Base-by-base conservation (phyloP, 1,140 invertebrate genomes). In the Dreissena rostriformis region DNA sequence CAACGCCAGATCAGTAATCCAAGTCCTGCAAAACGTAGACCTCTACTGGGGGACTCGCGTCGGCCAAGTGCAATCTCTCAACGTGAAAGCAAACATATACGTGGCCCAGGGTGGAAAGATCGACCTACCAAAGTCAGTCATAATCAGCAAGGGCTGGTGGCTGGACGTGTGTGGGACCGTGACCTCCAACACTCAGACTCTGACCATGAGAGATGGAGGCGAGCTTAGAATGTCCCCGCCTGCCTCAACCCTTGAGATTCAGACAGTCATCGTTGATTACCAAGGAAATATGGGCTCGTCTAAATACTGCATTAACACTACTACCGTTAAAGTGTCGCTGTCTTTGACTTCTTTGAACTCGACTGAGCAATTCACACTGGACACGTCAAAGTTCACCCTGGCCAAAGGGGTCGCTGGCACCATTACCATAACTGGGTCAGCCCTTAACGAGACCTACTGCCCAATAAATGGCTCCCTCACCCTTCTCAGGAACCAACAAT, bases 111-210 rank as follows among this genome's bases (percentile, higher is more conserved):
- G 73, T 26, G 90, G 86, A 0, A 29, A 86, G 39, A 61, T 91
- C 28, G 88, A 90, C 22, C 82, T 90, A 1, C 90, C 90, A 19
- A 74, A 83, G 39, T 78, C 55, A 52, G 84, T 87, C 6, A 75
- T 88, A 0, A 65, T 91, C 12, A 76, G 88, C 28, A 82, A 86
- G 68, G 83, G 68, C 26, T 82, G 70, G n/a, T 61, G 52, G 11
- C 75, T 91, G 22, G 86, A 90, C 52, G 63, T 90, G 14, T 90
- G 89, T 86, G 90, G 90, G 28, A 80, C 72, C 0, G 63, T 90
- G 53, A 75, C 83, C 39, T 22, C 70, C 22, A 86, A 74, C 49
- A 86, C 84, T 5, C 61, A 80, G 19, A 61, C 86, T 29, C 24
- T 90, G 14, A 82, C 72, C 22, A 73, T 88, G 11, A 72, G 84